Conservation (phyloP, 1,140 invertebrate species). For the Heliconius himera region DNA sequence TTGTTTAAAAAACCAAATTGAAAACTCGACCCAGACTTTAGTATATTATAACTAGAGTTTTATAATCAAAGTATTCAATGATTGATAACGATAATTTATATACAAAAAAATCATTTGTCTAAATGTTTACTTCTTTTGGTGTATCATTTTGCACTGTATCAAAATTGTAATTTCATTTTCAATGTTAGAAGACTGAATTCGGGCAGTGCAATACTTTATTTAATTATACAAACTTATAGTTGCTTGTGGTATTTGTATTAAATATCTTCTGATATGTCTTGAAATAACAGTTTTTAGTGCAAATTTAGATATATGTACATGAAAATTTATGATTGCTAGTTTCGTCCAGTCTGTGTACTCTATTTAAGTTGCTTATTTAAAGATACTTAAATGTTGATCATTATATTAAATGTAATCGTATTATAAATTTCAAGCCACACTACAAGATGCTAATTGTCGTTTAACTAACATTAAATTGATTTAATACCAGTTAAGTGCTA, state of each 20-base stretch:
- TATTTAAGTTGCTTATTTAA: background rate
- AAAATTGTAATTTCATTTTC: conserved; percentile 34
- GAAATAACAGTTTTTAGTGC: background rate
- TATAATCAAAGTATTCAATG: conserved; percentile 28
- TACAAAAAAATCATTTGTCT: background rate
- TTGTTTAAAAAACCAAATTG: background rate
- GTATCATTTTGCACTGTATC: conserved; percentile 26
- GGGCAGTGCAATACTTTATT: conserved; percentile 45
- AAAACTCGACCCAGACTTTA: background rate
- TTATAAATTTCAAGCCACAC: background rate
- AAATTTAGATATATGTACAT: background rate
- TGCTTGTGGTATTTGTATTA: too few species aligned
- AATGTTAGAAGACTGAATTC: conserved; percentile 46
- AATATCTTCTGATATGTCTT: background rate
- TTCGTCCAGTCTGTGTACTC: background rate
- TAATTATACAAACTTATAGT: background rate
- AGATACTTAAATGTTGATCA: background rate
- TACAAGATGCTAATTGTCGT: background rate
- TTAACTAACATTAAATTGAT: background rate
- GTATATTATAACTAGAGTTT: conserved; percentile 25
- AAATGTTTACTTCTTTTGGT: background rate
- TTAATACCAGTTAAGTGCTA: background rate
- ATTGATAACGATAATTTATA: conserved; percentile 11
- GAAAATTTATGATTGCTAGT: background rate
- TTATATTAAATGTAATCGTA: background rate